Base-by-base conservation (phyloP, 1,140 invertebrate genomes). In the Sminthurides bifidus region DNA sequence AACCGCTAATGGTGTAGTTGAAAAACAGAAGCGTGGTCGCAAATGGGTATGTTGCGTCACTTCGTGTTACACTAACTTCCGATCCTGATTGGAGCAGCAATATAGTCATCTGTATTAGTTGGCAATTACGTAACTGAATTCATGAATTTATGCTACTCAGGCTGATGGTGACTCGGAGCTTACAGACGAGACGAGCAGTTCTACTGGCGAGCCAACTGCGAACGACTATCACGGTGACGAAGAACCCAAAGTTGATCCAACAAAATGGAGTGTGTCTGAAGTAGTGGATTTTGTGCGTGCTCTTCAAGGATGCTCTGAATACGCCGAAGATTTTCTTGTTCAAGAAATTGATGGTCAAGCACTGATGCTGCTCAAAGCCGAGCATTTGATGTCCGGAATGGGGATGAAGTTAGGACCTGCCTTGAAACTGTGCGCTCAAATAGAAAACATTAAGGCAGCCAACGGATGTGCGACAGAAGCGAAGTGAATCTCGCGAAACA, bases 291-390 rank as follows among this genome's bases (percentile, higher is more conserved):
- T 63, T 52, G 48, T 54, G 3, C 29, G n/a, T 53, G 84, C 81
- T 60, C 74, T 94, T 53, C 85, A 85, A 0, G 92, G 91, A 0
- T 95, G 92, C 69, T 78, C 82, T 1, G 85, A 90, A 65, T 95
- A 95, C 68, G 92, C 90, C 0, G 90, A 95, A 68, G 92, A 95
- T 69, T 97, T 97, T 74, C 79, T 84, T 58, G 88, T 92, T 64
- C 87, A 93, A 68, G 80, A 85, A 63, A 92, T 94, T 68, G 88
- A 92, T 72, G 91, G 91, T 23, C 79, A 85, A 4, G 82, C 86
- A 1, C 74, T 94, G 37, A 84, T 87, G 1, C 75, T 92, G 38
- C 76, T 94, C 26, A 93, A 87, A 10, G 89, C 92, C 67, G 89
- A 93, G 41, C 89, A 93, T 69, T 73, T 94, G 58, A 92, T 84